Conservation (phyloP, 2,113 vertebrate species). For the Phyllostomus hastatus region DNA sequence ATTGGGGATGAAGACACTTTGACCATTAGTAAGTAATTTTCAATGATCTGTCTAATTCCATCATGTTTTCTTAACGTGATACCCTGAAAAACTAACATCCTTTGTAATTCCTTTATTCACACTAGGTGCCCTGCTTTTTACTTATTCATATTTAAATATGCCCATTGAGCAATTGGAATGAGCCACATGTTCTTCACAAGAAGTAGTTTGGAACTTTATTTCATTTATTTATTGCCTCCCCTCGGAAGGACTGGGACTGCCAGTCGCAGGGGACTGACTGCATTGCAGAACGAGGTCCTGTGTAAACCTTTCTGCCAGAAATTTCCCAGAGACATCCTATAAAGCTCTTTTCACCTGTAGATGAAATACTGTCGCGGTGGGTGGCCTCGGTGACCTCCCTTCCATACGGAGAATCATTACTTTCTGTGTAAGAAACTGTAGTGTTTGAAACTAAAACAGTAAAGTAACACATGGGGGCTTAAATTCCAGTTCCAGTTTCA, state of each 20-base stretch:
- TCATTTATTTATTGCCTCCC: conserved; percentile 29
- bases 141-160: conserved; percentile 56
- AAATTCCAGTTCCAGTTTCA: neutral
- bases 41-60: conserved; percentile 54
- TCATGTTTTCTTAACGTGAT: conserved; percentile 73
- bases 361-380: conserved; percentile 49
- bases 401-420: conserved; percentile 54
- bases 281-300: conserved; percentile 9
- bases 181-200: conserved; percentile 62
- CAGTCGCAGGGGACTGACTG: neutral
- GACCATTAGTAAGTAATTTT: conserved; percentile 54
- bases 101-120: conserved; percentile 47
- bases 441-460: conserved; percentile 79
- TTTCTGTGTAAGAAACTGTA: conserved; percentile 70
- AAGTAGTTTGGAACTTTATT: conserved; percentile 57
- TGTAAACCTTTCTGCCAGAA: neutral
- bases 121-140: conserved; percentile 48
- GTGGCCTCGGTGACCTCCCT: conserved; percentile 64
- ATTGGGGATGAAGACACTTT: conserved; percentile 64
- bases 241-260: neutral
- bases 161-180: conserved; percentile 64
- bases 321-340: too few species aligned
- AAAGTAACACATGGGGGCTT: neutral
- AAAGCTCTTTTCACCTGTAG: neutral
- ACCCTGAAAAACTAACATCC: conserved; percentile 53